Percentiles rank a stretch among this genome's conserved stretches.
phyloP scores from a whole-genome alignment of 2,113 vertebrate species.

The Strigops habroptila region DNA sequence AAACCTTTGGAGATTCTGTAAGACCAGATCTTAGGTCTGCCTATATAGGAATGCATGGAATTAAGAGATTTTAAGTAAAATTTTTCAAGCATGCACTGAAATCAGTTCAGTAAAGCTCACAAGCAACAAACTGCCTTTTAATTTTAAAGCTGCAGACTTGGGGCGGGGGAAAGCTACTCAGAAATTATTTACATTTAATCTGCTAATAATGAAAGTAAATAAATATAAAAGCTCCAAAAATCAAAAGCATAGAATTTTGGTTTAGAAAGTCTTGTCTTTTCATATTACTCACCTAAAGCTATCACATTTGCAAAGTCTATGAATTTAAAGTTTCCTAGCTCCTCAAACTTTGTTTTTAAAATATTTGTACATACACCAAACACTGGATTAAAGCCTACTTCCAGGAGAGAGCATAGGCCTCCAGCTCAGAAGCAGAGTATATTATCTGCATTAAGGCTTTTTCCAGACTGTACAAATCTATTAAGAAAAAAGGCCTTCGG shows the following conservation, averaged over 20 bases:
- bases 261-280: not conserved
- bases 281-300: not conserved
- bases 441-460: not conserved
- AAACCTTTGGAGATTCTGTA: not conserved
- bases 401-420: fast-evolving
- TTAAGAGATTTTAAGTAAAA: not conserved
- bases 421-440: not conserved
- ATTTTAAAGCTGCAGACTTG: not conserved
- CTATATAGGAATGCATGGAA: not conserved
- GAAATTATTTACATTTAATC: not conserved
- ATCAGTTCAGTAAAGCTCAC: not conserved
- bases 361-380: not conserved
- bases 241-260: not conserved
- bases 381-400: not conserved
- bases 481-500: not conserved
- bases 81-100: not conserved
- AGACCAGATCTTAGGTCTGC: not conserved
- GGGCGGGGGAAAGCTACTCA: not conserved
- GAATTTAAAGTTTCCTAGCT: not conserved
- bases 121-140: not conserved
- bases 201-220: not conserved
- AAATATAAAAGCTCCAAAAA: not conserved
- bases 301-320: not conserved
- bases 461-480: not conserved
- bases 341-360: not conserved